Conservation (phyloP, 1,140 invertebrate genomes). For the Heliconius eleuchia region DNA sequence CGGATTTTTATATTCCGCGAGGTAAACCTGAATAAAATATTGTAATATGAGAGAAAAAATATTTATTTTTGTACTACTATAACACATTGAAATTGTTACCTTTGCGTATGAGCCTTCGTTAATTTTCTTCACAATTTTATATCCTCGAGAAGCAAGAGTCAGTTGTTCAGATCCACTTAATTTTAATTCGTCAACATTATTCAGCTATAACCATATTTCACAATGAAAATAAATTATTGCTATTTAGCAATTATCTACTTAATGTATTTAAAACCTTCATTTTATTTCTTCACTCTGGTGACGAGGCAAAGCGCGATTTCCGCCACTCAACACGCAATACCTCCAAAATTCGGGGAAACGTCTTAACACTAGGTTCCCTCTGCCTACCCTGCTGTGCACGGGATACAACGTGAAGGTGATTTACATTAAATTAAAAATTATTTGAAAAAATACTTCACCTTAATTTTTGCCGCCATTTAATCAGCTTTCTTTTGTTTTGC, state of each 20-base stretch:
- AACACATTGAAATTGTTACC: constrained; percentile 55
- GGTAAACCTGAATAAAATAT: constrained; percentile 57
- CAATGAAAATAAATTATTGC: constrained; percentile 15
- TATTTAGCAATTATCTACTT: too few relatives aligned
- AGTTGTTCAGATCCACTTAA: constrained; percentile 81
- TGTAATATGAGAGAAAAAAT: neutral
- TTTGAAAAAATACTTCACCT: constrained; percentile 42
- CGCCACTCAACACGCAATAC: too few relatives aligned
- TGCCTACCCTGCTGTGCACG: too few relatives aligned
- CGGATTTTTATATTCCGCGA: constrained; percentile 70
- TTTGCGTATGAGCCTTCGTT: constrained; percentile 87
- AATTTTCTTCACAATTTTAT: constrained; percentile 83
- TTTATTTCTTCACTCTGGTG: too few relatives aligned
- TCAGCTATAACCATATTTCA: constrained; percentile 35
- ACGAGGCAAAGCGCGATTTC: too few relatives aligned
- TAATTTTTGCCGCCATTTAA: constrained; percentile 68
- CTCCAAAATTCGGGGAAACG: too few relatives aligned
- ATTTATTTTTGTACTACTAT: neutral
- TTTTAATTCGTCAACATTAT: constrained; percentile 67
- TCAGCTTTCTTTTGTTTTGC: constrained; percentile 54
- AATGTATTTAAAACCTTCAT: too few relatives aligned
- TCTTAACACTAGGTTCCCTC: too few relatives aligned
- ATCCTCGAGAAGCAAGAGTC: constrained; percentile 81
- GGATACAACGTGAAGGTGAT: too few relatives aligned
- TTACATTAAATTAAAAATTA: neutral